Conservation (phyloP, 2,797 vertebrate species). For the Spondyliosoma cantharus region DNA sequence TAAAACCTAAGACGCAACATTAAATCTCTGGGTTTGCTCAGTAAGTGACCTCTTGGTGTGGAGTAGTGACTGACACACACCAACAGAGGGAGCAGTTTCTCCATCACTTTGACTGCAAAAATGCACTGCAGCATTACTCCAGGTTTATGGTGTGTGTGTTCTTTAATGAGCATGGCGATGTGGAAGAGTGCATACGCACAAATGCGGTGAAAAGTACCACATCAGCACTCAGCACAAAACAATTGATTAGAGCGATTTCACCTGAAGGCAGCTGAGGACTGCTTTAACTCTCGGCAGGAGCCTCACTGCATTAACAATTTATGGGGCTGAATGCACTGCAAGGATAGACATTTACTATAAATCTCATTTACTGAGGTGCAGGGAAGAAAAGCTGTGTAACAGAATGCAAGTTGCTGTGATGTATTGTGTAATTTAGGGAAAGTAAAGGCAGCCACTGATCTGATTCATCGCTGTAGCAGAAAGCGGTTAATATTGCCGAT, state of each 20-base stretch:
- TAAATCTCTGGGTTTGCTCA: not conserved
- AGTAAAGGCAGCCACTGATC: not conserved
- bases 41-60: not conserved
- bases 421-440: not conserved
- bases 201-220: constrained; percentile 39
- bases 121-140: constrained; percentile 38
- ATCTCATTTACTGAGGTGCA: constrained; percentile 14
- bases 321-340: constrained; percentile 24
- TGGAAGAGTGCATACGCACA: constrained; percentile 46
- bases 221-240: constrained; percentile 54
- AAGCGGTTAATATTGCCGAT: not conserved
- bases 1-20: not conserved
- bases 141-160: constrained; percentile 27
- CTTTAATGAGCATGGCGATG: constrained; percentile 35
- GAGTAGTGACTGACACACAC: constrained; percentile 24
- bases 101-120: constrained; percentile 17
- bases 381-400: not conserved
- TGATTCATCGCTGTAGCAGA: not conserved
- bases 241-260: constrained; percentile 48
- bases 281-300: constrained; percentile 41
- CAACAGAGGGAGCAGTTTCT: constrained; percentile 72
- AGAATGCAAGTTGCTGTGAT: not conserved
- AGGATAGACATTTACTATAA: constrained; percentile 4
- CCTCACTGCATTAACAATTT: constrained; percentile 53
- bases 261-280: constrained; percentile 46